phyloP scores from a whole-genome alignment of 2,113 vertebrate genomes.

The Cinclus cinclus region DNA sequence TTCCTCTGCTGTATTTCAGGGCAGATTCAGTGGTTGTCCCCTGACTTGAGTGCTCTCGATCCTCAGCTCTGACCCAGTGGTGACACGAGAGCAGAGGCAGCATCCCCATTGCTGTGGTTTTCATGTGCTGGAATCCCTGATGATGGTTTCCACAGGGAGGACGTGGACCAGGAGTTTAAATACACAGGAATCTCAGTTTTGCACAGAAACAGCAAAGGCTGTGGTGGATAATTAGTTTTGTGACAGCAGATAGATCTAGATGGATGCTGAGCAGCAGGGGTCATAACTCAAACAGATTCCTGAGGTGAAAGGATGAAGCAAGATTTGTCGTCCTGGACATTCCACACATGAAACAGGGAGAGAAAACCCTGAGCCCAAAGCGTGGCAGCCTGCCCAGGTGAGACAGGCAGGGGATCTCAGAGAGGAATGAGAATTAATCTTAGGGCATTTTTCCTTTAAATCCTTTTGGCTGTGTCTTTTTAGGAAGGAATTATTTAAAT shows the following conservation, averaged over 20 bases:
- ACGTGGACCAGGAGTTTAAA: background rate
- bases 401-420: background rate
- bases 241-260: background rate
- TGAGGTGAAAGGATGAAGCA: background rate
- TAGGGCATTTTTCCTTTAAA: background rate
- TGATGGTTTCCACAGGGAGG: background rate
- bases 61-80: background rate
- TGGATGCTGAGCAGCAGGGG: background rate
- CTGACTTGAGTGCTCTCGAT: accelerated
- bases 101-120: background rate
- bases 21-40: background rate
- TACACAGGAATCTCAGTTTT: background rate
- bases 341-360: accelerated
- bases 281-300: background rate
- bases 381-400: background rate
- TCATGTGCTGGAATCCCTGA: background rate
- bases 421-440: background rate
- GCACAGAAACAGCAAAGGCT: background rate
- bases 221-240: background rate
- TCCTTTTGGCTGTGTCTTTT: background rate
- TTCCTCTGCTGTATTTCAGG: background rate
- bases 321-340: background rate
- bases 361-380: background rate
- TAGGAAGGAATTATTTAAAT: background rate
- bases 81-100: background rate